Evolutionary conservation across 2,797 vertebrate genomes (phyloP).

Genomic region (Salarias fasciatus): DNA sequence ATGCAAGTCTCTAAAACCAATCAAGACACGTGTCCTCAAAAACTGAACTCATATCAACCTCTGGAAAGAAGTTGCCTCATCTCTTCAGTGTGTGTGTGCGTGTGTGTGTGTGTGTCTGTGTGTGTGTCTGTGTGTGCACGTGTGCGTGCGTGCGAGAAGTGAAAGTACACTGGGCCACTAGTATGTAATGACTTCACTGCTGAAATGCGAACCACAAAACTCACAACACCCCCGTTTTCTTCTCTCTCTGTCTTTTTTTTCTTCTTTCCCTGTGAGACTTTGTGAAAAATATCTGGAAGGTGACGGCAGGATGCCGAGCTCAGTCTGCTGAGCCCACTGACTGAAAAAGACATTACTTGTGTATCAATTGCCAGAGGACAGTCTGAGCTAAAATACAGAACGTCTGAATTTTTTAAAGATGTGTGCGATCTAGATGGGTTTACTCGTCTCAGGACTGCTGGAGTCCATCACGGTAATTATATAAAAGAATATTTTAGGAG

Average conservation of each 20-base stretch:
- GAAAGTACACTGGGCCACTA: conserved; percentile 7
- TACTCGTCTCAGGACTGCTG: too few relatives aligned
- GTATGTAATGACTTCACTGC: conserved; percentile 38
- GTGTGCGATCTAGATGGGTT: too few relatives aligned
- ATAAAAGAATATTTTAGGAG: too few relatives aligned
- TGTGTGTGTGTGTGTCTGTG: neutral
- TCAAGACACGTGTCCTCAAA: too few relatives aligned
- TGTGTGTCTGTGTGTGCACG: neutral
- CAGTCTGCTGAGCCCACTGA: conserved; percentile 3
- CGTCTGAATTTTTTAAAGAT: neutral
- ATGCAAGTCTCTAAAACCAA: too few relatives aligned
- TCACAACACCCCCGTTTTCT: conserved; percentile 27
- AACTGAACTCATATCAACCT: too few relatives aligned
- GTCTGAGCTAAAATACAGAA: neutral
- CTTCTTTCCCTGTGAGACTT: too few relatives aligned
- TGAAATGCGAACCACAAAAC: conserved; percentile 43
- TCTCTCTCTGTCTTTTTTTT: neutral
- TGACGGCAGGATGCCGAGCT: conserved; percentile 4
- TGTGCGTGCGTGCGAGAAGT: neutral
- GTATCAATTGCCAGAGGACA: neutral
- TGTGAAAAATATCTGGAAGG: conserved; percentile 20
- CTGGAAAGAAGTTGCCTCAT: too few relatives aligned
- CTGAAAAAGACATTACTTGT: conserved; percentile 4
- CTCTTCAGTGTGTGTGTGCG: too few relatives aligned
- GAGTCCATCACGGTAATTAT: too few relatives aligned